Percentiles rank a stretch among this genome's conserved stretches.
Evolutionary conservation across 2,113 vertebrate species (phyloP).

Genomic region (Peucedramus taeniatus): DNA sequence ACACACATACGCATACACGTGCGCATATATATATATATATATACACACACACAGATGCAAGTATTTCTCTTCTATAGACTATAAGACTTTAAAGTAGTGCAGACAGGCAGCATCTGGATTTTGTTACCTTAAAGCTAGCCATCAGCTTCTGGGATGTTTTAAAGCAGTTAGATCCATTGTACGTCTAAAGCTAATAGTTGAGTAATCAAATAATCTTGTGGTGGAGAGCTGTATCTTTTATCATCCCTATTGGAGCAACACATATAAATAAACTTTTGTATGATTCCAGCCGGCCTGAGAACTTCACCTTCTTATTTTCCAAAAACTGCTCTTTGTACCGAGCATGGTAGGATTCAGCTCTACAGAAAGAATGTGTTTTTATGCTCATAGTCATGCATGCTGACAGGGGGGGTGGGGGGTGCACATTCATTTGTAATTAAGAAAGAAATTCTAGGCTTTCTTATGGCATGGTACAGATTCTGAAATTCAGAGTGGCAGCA

Average conservation of each 20-base stretch:
- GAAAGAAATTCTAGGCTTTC: background rate
- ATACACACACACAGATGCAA: background rate
- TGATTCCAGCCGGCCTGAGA: background rate
- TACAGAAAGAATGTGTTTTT: background rate
- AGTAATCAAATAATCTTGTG: slow-evolving; percentile 56
- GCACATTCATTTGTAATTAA: background rate
- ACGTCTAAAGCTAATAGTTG: slow-evolving; percentile 57
- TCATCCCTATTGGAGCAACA: background rate
- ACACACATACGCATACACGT: background rate
- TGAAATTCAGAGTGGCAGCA: background rate
- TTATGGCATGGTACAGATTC: background rate
- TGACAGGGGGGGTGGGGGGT: too few relatives aligned
- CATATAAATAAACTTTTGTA: background rate
- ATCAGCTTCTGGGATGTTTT: slow-evolving; percentile 72
- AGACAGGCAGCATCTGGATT: slow-evolving; percentile 74
- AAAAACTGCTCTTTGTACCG: background rate
- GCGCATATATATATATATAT: background rate
- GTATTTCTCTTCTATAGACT: slow-evolving; percentile 22
- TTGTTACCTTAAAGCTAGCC: slow-evolving; percentile 72
- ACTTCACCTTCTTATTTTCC: background rate
- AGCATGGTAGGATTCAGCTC: slow-evolving; percentile 2
- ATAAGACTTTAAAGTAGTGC: slow-evolving; percentile 22
- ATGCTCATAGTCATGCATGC: background rate
- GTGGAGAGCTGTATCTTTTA: slow-evolving; percentile 3
- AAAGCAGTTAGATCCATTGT: slow-evolving; percentile 65